Percentiles rank a stretch among this genome's conserved stretches.
These are phyloP conservation scores for Prenolepis imparis DNA, from an alignment of 2,888 invertebrate species.

Conservation along the genomic window DNA sequence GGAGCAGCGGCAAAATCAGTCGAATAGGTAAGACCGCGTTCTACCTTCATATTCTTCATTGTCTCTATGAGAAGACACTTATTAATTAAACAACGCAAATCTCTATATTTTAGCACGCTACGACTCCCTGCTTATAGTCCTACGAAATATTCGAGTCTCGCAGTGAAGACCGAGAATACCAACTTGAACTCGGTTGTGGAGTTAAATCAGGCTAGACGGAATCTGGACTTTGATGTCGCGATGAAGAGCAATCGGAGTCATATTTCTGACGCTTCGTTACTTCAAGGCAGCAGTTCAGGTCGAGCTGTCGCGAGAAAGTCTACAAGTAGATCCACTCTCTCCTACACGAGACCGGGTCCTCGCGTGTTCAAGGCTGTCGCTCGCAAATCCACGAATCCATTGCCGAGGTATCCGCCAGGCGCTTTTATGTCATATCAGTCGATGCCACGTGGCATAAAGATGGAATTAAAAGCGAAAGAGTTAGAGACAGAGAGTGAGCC, in stretches of 20 bases:
- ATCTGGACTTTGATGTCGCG: neutral
- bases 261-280: neutral
- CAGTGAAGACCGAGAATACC: constrained; percentile 77
- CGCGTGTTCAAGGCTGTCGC: constrained; percentile 81
- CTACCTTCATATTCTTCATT: constrained; percentile 77
- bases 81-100: constrained; percentile 85
- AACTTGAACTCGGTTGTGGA: constrained; percentile 74
- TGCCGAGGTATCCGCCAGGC: constrained; percentile 76
- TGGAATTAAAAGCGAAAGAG: neutral
- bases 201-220: constrained; percentile 64
- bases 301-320: constrained; percentile 86
- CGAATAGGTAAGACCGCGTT: constrained; percentile 84
- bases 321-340: constrained; percentile 81
- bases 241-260: neutral
- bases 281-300: constrained; percentile 15
- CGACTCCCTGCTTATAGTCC: constrained; percentile 81
- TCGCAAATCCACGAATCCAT: constrained; percentile 87
- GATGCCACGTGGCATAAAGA: neutral
- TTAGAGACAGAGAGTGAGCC: constrained; percentile 40
- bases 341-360: constrained; percentile 50
- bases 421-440: neutral
- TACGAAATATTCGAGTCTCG: constrained; percentile 80
- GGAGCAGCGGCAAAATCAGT: constrained; percentile 77
- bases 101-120: constrained; percentile 81
- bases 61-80: constrained; percentile 85